Base-by-base conservation (phyloP, 2,888 invertebrate species). In the Stenodema calcarata region DNA sequence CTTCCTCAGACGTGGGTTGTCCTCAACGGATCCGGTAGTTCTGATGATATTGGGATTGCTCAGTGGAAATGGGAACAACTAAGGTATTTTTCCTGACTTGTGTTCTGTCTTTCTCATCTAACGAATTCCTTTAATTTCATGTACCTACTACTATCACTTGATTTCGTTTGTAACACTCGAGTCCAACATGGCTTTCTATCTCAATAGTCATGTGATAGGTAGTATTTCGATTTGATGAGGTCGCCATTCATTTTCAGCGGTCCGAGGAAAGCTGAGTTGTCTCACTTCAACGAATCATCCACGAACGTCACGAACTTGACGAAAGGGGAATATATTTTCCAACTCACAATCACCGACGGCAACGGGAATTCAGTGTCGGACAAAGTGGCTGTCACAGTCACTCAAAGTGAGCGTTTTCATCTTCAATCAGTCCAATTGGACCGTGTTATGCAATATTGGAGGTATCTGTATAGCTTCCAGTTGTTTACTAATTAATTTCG, bases 61-160 rank as follows among this genome's bases (percentile, higher is more conserved):
- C 94, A 94, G 47, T 98, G 95, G 93, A 93, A 94, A 14, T 98
- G 98, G 98, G 94, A 95, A 89, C 95, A 97, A 91, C 91, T 95
- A 9, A 94, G 92, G 93, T 93, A 91, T 54, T 54, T 54, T 18
- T 18, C n/a, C 54, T 18, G 54, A n/a, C n/a, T 11, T 54, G n/a
- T 41, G 9, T 54, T 54, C 35, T 35, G 35, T 35, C 35, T n/a
- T n/a, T n/a, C n/a, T n/a, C n/a, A n/a, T n/a, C n/a, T n/a, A n/a
- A n/a, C n/a, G n/a, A n/a, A n/a, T n/a, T n/a, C n/a, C n/a, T n/a
- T n/a, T n/a, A n/a, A n/a, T n/a, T n/a, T n/a, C n/a, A n/a, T n/a
- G n/a, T n/a, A n/a, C n/a, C n/a, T n/a, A n/a, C n/a, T n/a, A n/a
- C n/a, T n/a, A n/a, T n/a, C n/a, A n/a, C n/a, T n/a, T n/a, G n/a